These are phyloP conservation scores for Glossophaga mutica DNA, from an alignment of 2,797 vertebrate species.

Conservation along the genomic window DNA sequence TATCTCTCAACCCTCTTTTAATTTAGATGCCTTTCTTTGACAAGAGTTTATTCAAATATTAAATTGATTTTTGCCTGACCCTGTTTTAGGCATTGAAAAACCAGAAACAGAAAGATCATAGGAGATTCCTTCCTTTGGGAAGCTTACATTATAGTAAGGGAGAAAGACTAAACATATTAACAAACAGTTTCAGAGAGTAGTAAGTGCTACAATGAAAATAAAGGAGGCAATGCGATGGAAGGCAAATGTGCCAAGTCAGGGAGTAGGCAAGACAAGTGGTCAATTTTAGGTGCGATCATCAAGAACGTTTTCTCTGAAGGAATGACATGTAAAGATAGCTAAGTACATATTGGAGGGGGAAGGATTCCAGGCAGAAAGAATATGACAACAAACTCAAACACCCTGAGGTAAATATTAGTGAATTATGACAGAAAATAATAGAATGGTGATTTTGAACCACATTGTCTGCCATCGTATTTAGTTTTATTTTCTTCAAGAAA, in stretches of 20 bases:
- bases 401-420: neutral
- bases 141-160: neutral
- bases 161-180: neutral
- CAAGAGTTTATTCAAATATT: neutral
- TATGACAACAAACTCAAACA: neutral
- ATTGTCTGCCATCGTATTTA: neutral
- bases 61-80: neutral
- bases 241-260: neutral
- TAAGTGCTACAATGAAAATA: neutral
- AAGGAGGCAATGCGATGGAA: neutral
- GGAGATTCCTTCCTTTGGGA: neutral
- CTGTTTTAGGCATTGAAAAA: neutral
- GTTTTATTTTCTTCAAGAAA: slow-evolving; percentile 29
- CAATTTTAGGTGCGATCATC: neutral
- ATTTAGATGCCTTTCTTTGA: neutral
- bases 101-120: neutral
- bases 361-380: neutral
- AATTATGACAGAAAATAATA: neutral
- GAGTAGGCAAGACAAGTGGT: neutral
- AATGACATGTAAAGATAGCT: neutral
- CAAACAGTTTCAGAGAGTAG: neutral
- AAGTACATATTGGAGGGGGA: neutral
- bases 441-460: slow-evolving; percentile 4
- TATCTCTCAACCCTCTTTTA: neutral
- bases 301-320: neutral